phyloP scores from a whole-genome alignment of 1,140 invertebrate genomes.

The Pogonomyrmex barbatus region DNA sequence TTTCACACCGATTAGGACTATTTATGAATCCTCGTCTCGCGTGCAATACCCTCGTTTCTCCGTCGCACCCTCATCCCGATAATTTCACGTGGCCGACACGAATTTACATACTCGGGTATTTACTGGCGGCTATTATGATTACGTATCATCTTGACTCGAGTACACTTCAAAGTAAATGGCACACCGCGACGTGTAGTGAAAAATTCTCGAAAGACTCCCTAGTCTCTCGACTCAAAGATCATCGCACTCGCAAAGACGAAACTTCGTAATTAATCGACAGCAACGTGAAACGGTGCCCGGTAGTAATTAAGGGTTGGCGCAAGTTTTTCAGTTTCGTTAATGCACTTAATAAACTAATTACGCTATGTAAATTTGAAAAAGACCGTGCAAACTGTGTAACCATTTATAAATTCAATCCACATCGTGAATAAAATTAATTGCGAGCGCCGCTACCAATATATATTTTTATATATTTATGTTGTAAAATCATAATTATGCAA shows the following conservation, averaged over 20 bases:
- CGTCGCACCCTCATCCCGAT: neutral
- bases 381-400: neutral
- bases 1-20: conserved; percentile 19
- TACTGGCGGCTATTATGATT: neutral
- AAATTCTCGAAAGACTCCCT: neutral
- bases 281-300: neutral
- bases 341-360: conserved; percentile 24
- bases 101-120: neutral
- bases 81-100: neutral
- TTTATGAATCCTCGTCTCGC: conserved; percentile 19
- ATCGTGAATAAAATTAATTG: conserved; percentile 21
- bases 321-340: conserved; percentile 31
- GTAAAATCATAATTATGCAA: conserved; percentile 29
- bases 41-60: neutral
- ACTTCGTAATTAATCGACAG: conserved; percentile 22
- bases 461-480: conserved; percentile 2
- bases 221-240: neutral
- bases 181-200: neutral
- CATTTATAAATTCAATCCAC: neutral
- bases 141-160: neutral
- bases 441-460: neutral
- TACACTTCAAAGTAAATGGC: neutral
- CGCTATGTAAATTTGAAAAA: conserved; percentile 24
- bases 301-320: conserved; percentile 30
- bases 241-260: neutral